phyloP scores from a whole-genome alignment of 2,797 vertebrate genomes.

The Sylvia borin region DNA sequence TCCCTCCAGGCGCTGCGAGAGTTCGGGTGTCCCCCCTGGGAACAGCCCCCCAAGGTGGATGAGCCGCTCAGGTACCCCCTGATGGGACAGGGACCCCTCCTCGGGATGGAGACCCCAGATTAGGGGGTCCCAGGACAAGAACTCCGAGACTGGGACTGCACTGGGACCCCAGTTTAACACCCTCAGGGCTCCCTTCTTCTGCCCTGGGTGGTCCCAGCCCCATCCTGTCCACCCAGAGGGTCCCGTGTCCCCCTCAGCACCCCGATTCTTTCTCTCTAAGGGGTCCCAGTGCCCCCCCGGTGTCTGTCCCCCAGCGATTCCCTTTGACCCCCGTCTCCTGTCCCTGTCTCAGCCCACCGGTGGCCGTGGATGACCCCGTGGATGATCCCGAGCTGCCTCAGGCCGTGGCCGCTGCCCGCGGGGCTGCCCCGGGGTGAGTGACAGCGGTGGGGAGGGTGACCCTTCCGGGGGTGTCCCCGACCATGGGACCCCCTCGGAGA shows the following conservation, averaged over 20 bases:
- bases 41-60: neutral
- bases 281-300: neutral
- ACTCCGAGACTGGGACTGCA: fast-evolving
- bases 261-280: no score
- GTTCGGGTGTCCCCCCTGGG: neutral
- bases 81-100: neutral
- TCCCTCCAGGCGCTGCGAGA: neutral
- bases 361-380: neutral
- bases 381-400: neutral
- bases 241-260: neutral
- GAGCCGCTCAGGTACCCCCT: neutral
- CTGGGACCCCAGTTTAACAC: neutral
- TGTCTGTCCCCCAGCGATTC: no score
- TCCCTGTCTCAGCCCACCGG: neutral
- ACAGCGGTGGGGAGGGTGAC: neutral
- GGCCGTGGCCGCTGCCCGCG: neutral
- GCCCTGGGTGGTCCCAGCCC: no score
- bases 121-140: neutral
- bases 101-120: neutral
- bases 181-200: neutral
- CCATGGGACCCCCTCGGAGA: neutral
- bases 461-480: no score
- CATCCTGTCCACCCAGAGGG: no score
- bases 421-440: neutral
- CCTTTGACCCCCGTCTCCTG: neutral